Evolutionary conservation across 1,140 invertebrate genomes (phyloP), one percentile per base, ranked within the genome.

Genomic region (Copidosoma floridanum): DNA sequence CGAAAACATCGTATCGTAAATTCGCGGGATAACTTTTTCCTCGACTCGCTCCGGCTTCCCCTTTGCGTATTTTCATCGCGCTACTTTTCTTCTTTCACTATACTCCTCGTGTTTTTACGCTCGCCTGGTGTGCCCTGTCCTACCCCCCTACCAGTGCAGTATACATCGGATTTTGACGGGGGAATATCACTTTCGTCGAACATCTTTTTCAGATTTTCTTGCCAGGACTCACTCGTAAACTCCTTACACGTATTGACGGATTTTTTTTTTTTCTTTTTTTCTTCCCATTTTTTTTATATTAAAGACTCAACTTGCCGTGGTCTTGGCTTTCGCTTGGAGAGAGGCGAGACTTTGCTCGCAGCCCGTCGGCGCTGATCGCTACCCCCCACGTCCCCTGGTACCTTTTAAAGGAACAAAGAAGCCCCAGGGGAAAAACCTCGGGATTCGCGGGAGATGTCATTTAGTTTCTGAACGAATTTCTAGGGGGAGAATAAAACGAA

Each of bases 351-450:
- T n/a, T n/a, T n/a, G n/a, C n/a, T n/a, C n/a, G n/a, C n/a, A n/a
- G n/a, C n/a, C 35, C 23, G 35, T 40, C 38, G 29, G 48, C 40
- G 23, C 60, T 51, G 40, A 57, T 56, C 60, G 37, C 16, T 38
- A 23, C 50, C 51, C 60, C n/a, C 58, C 23, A 24, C 48, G 29
- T 54, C 50, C 58, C 58, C 16, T 47, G 50, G 35, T 54, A 26
- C 58, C 58, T 54, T 43, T 60, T 54, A 60, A 60, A 48, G n/a
- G 58, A 60, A 54, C 50, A 60, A 54, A 60, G 51, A 60, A 54
- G 58, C 58, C 58, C 48, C 58, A 11, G 2, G 58, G 58, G 58
- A 18, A 44, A 44, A 32, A 53, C 18, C 20, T 16, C 27, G 26
- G 38, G 47, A 58, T 59, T 46, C 50, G 41, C 21, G 27, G 38